phyloP scores from a whole-genome alignment of 2,888 invertebrate genomes.

The Xestia sexstrigata region DNA sequence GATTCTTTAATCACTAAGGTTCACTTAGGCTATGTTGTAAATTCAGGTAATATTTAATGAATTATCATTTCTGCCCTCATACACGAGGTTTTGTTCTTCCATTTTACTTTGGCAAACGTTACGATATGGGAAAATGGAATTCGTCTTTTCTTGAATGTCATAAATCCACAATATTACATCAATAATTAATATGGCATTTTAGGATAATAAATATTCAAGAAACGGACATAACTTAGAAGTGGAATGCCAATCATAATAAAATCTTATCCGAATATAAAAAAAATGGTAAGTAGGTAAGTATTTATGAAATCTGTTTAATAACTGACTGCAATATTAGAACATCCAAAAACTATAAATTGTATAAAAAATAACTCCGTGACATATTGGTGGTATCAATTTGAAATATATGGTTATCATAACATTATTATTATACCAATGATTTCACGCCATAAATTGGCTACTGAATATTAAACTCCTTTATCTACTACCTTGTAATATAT shows the following conservation, averaged over 20 bases:
- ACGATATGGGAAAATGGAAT: background rate
- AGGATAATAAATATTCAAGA: background rate
- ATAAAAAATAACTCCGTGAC: constrained; percentile 22
- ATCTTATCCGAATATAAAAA: background rate
- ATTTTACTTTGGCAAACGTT: background rate
- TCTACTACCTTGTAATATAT: constrained; percentile 16
- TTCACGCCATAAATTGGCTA: constrained; percentile 46
- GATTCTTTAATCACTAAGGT: constrained; percentile 13
- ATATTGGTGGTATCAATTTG: constrained; percentile 20
- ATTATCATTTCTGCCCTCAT: background rate
- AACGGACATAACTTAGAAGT: background rate
- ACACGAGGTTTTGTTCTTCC: background rate
- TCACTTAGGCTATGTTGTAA: background rate
- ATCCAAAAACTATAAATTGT: background rate
- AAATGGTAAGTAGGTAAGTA: background rate
- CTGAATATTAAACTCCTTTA: constrained; percentile 40
- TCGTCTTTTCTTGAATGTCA: background rate
- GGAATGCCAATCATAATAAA: constrained; percentile 6
- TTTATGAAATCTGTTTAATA: constrained; percentile 11
- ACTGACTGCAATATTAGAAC: background rate
- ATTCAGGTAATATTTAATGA: background rate
- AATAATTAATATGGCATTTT: background rate
- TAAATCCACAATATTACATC: background rate
- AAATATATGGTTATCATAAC: constrained; percentile 18
- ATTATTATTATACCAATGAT: constrained; percentile 22